Percentiles rank a stretch among this genome's conserved stretches.
These are phyloP conservation scores for Eonycteris spelaea DNA, from an alignment of 2,113 vertebrate genomes.

Conservation along the genomic window DNA sequence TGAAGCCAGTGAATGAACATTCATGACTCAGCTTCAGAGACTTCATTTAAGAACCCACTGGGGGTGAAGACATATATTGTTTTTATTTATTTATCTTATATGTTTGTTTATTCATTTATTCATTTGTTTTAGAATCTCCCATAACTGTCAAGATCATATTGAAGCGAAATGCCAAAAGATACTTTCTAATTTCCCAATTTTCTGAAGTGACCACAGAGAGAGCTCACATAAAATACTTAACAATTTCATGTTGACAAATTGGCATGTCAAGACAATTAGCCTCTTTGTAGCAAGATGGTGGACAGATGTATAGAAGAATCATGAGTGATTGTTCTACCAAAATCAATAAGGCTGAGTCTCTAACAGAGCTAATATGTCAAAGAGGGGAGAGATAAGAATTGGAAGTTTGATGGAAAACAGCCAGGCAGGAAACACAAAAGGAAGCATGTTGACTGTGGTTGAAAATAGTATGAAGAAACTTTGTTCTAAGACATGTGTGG, in stretches of 20 bases:
- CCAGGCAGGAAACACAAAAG: conserved; percentile 59
- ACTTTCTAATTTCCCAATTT: conserved; percentile 45
- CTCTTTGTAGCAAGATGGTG: conserved; percentile 44
- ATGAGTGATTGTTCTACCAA: conserved; percentile 43
- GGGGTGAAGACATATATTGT: background rate
- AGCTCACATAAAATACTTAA: conserved; percentile 61
- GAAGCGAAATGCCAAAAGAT: background rate
- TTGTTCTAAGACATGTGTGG: conserved; percentile 41
- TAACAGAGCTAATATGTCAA: conserved; percentile 43
- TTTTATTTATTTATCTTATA: background rate
- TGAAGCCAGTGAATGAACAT: background rate
- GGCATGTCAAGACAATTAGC: conserved; percentile 64
- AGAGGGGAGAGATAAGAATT: conserved; percentile 57
- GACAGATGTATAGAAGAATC: conserved; percentile 61
- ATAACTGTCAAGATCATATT: background rate
- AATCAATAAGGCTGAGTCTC: conserved; percentile 27
- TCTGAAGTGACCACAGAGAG: background rate
- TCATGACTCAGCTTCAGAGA: background rate
- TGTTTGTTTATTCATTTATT: background rate
- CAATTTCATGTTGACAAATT: conserved; percentile 62
- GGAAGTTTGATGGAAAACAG: conserved; percentile 57
- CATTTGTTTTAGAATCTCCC: background rate
- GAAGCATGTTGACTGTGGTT: conserved; percentile 11
- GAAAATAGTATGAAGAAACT: conserved; percentile 39
- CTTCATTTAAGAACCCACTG: background rate